A percentile compares a stretch with the other conserved stretches of the same genome.
These are phyloP conservation scores for Glyptemys insculpta DNA, from an alignment of 2,797 vertebrate species.

Conservation along the genomic window DNA sequence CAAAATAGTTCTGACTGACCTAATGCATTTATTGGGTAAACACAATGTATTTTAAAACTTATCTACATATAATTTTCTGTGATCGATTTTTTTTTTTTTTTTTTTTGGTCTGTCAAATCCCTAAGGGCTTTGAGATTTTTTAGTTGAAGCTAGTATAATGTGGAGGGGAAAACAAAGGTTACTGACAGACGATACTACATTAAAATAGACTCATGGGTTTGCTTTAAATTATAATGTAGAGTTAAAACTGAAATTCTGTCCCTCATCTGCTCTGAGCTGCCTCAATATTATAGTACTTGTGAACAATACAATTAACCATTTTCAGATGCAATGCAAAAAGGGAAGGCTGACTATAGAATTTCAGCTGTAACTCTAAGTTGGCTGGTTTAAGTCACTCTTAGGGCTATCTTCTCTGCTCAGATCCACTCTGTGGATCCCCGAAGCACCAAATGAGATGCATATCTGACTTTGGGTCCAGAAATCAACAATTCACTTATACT, in stretches of 20 bases:
- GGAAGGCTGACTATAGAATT: slow-evolving; percentile 6
- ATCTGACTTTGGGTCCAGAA: background rate
- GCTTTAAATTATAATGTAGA: background rate
- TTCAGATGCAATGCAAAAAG: background rate
- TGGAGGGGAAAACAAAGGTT: background rate
- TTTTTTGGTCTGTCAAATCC: slow-evolving; percentile 14
- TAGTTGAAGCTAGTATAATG: slow-evolving; percentile 9
- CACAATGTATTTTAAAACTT: slow-evolving; percentile 5
- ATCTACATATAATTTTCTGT: background rate
- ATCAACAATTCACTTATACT: background rate
- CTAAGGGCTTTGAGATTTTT: background rate
- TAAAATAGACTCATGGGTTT: background rate
- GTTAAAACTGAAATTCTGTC: background rate
- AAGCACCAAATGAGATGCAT: background rate
- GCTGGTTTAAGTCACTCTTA: background rate
- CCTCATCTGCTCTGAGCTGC: rapidly evolving
- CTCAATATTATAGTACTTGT: background rate
- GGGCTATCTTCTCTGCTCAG: background rate
- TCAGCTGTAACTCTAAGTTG: background rate
- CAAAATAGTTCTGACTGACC: background rate
- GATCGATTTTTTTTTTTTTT: background rate
- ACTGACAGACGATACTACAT: background rate
- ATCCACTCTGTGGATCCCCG: background rate
- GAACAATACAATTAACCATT: background rate
- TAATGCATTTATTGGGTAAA: background rate